A percentile compares a stretch with the other conserved stretches of the same genome.
Evolutionary conservation across 2,888 invertebrate genomes (phyloP).

Genomic region (Nephrotoma guestfalica): DNA sequence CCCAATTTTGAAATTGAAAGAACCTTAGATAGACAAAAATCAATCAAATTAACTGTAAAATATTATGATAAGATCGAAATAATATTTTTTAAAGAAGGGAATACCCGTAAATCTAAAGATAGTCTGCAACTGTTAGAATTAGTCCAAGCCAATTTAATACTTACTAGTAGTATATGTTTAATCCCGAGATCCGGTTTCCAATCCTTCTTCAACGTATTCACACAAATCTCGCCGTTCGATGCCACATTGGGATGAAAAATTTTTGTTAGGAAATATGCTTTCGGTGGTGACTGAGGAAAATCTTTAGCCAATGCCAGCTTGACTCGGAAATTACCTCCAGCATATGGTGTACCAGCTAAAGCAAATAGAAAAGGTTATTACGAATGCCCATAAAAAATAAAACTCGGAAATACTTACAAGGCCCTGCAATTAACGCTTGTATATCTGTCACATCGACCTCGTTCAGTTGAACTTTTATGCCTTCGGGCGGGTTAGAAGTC

Average conservation of each 20-base stretch:
- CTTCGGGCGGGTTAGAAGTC: constrained; percentile 72
- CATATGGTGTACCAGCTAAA: constrained; percentile 80
- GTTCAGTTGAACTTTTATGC: constrained; percentile 75
- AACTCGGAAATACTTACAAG: constrained; percentile 35
- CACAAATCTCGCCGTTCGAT: constrained; percentile 87
- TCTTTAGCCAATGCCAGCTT: constrained; percentile 83
- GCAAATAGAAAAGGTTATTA: constrained; percentile 5
- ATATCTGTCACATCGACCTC: constrained; percentile 91
- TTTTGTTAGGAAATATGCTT: constrained; percentile 85
- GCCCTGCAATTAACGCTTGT: constrained; percentile 83
- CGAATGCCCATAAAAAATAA: neutral
- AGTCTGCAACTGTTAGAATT: no score
- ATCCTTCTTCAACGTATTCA: constrained; percentile 89
- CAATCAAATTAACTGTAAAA: no score
- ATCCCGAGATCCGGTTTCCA: constrained; percentile 94
- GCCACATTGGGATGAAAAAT: constrained; percentile 97
- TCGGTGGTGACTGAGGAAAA: constrained; percentile 84
- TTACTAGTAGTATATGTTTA: constrained; percentile 78
- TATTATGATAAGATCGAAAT: no score
- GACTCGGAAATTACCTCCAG: constrained; percentile 75
- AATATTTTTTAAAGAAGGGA: no score
- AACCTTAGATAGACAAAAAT: no score
- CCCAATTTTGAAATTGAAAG: no score
- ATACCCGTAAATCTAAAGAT: no score
- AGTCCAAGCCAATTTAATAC: no score